Conservation (phyloP, 2,888 invertebrate species). For the Mythimna ferrago region DNA sequence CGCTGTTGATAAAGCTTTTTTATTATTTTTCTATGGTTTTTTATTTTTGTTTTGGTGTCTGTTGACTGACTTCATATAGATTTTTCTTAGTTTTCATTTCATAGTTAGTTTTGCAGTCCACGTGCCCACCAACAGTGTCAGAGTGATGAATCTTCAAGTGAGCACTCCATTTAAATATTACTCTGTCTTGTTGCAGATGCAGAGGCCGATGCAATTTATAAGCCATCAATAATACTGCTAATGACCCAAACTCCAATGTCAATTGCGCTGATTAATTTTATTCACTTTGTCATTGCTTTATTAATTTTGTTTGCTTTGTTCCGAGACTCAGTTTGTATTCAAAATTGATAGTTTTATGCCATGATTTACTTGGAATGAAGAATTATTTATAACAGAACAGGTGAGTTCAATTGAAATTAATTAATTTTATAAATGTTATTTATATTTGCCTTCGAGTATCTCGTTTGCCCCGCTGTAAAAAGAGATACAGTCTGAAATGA, state of each 20-base stretch:
- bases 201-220: conserved; percentile 69
- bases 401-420: not conserved
- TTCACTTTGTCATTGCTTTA: conserved; percentile 49
- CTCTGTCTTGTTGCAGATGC: conserved; percentile 28
- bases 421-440: conserved; percentile 24
- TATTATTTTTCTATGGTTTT: too few relatives aligned
- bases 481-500: not conserved
- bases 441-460: not conserved
- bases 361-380: conserved; percentile 12
- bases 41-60: too few relatives aligned
- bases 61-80: too few relatives aligned
- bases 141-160: not conserved
- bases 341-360: conserved; percentile 16
- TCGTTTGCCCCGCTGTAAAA: not conserved
- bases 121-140: too few relatives aligned
- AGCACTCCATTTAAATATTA: conserved; percentile 22
- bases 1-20: too few relatives aligned
- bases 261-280: conserved; percentile 62
- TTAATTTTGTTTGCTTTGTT: conserved; percentile 61
- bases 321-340: conserved; percentile 10
- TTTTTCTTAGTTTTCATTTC: too few relatives aligned
- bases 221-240: conserved; percentile 72
- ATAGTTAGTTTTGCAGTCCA: too few relatives aligned
- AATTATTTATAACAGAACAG: not conserved
- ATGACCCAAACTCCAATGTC: conserved; percentile 65